phyloP scores from a whole-genome alignment of 1,140 invertebrate species.

The Bombus waltoni region DNA sequence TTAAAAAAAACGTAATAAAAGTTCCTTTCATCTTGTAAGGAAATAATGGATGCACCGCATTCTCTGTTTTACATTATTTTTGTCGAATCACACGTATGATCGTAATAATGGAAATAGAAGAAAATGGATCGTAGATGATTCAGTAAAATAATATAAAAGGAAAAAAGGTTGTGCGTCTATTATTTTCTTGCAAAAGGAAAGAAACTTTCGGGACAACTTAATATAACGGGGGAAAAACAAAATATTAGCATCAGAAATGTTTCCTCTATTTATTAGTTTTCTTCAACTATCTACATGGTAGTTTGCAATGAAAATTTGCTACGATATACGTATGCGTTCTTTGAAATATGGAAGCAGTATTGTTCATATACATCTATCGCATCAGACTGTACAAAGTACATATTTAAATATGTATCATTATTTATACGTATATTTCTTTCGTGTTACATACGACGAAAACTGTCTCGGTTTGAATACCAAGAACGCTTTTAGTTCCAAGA shows the following conservation, averaged over 20 bases:
- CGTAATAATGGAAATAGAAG: too few species aligned
- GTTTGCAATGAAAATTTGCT: background rate
- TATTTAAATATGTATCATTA: background rate
- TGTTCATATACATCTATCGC: background rate
- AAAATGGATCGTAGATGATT: too few species aligned
- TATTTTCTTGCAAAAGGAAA: too few species aligned
- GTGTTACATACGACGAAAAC: background rate
- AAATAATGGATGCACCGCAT: too few species aligned
- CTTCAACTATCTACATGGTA: background rate
- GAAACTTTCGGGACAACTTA: too few species aligned
- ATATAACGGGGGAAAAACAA: background rate
- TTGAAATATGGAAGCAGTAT: background rate
- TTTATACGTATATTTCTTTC: background rate
- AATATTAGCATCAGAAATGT: background rate
- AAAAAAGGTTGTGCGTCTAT: too few species aligned
- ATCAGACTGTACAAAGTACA: background rate
- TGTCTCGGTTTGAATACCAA: background rate
- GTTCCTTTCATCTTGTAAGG: too few species aligned
- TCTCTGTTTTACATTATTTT: too few species aligned
- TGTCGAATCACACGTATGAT: too few species aligned
- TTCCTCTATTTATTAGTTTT: background rate
- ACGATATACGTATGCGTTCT: background rate
- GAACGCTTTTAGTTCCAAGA: background rate
- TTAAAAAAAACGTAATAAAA: too few species aligned
- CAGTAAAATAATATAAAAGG: too few species aligned